Evolutionary conservation across 1,140 invertebrate genomes (phyloP), one percentile per base, ranked within the genome.

Genomic region (Drosophila ercepeae): DNA sequence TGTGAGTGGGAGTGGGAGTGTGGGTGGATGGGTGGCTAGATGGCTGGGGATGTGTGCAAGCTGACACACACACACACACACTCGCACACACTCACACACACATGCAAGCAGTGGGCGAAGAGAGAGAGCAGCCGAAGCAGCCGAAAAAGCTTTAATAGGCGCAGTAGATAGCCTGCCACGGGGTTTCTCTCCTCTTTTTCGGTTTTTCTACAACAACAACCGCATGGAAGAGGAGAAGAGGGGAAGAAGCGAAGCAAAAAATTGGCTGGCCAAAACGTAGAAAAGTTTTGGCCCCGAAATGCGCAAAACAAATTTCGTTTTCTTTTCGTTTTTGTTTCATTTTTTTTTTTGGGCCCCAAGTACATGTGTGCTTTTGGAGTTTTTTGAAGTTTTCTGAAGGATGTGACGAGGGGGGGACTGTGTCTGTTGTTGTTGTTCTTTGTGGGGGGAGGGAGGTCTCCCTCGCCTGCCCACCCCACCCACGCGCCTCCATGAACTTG

Each of bases 81-180:
- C n/a, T n/a, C n/a, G n/a, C n/a, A n/a, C n/a, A n/a, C n/a, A n/a
- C n/a, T n/a, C 63, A 57, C 39, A 39, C 48, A 63, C 42, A 63
- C 58, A 46, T 41, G 23, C 39, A 46, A 0, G 13, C 14, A 16
- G 36, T 13, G 36, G n/a, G 36, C 41, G 36, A 29, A 16, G 32
- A 71, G 49, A 51, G 44, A 74, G 58, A 52, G 57, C 25, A 11
- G 69, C 41, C 39, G 32, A 32, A 69, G 53, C 53, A 57, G 49
- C 53, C n/a, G n/a, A 57, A 57, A 57, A 57, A 64, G 61, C 60
- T 74, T 75, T 50, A 70, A 65, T 74, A 74, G 71, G 71, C 71
- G 36, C 70, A 74, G 68, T 52, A 74, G 71, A 74, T 74, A 74
- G 59, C 69, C 54, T 59, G 34, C 46, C 18, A 36, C 55, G 45